Base-by-base conservation (phyloP, 64 coral and sea anemone species). In the Stichodactyla mertensii region DNA sequence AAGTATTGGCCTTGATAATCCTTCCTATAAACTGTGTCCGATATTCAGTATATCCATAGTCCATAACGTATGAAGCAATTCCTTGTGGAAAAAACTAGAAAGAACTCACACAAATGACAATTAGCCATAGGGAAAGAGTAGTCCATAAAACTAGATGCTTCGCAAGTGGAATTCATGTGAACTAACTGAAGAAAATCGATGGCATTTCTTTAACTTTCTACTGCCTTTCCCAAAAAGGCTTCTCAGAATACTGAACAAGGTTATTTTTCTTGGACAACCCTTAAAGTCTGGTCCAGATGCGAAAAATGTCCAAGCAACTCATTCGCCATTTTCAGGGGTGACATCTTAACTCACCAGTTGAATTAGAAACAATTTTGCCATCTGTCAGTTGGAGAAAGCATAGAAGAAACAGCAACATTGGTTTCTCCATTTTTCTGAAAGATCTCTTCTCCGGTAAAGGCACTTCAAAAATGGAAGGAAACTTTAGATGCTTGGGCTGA, bases 401-500 rank as follows among this genome's bases (percentile, higher is more conserved):
- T 4, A 85, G 55, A 57, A 85, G 83, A 64, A 85, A 59, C 53
- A 57, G 24, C 5, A 85, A 36, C 16, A 16, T 52, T 61, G 54
- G 3, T 55, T 28, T 20, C 26, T 85, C 83, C 83, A 85, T 58
- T 85, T 23, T 16, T 85, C 27, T 85, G 83, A 61, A 85, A 85
- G 83, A 52, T 52, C 51, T 81, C 10, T 81, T 85, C 83, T 31
- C 83, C 55, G 60, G 83, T 64, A 36, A 31, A 85, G 14, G 57
- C 60, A 81, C 83, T 58, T 85, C 60, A 85, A 55, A 84, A 55
- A 61, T 85, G 83, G 83, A 85, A 85, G 83, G 83, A 85, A 85
- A 85, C 54, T 58, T 85, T 60, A 31, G 60, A 85, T 28, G 16
- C 14, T 64, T 19, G 60, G 60, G 27, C 83, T 16, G 16, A 36